Conservation (phyloP, 2,888 invertebrate genomes). For the Ophonus ardosiacus region DNA sequence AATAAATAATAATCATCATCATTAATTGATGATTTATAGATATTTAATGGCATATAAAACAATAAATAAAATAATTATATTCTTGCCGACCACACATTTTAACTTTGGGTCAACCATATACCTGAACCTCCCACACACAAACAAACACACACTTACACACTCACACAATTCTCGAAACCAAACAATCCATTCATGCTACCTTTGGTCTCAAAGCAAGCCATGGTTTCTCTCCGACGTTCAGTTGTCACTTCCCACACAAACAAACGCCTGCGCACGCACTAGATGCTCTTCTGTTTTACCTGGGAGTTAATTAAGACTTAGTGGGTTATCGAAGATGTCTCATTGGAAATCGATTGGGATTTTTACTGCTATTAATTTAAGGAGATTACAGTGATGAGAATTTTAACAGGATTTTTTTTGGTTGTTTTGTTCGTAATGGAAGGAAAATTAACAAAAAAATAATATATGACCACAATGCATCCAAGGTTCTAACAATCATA, state of each 20-base stretch:
- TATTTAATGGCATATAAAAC: too few relatives aligned
- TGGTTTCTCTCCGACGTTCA: background rate
- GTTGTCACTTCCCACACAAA: conserved; percentile 6
- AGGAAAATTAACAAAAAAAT: too few relatives aligned
- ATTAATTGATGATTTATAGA: too few relatives aligned
- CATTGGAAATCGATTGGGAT: too few relatives aligned
- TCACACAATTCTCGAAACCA: background rate
- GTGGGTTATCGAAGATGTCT: background rate
- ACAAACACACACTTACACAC: background rate
- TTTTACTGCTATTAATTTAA: too few relatives aligned
- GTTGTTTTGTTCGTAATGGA: too few relatives aligned
- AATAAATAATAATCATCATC: too few relatives aligned
- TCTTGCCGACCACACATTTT: background rate
- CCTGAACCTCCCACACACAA: background rate
- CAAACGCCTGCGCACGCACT: conserved; percentile 8
- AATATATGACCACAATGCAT: too few relatives aligned
- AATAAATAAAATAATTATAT: too few relatives aligned
- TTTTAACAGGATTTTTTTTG: too few relatives aligned
- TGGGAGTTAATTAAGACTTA: conserved; percentile 3
- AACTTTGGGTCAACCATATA: background rate
- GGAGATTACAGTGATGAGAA: too few relatives aligned
- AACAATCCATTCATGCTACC: conserved; percentile 1
- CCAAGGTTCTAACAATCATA: too few relatives aligned
- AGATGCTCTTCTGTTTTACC: conserved; percentile 5
- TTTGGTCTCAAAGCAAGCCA: background rate